Evolutionary conservation across 2,113 vertebrate species (phyloP), one percentile per base, ranked within the genome.

Genomic region (Salvelinus namaycush): DNA sequence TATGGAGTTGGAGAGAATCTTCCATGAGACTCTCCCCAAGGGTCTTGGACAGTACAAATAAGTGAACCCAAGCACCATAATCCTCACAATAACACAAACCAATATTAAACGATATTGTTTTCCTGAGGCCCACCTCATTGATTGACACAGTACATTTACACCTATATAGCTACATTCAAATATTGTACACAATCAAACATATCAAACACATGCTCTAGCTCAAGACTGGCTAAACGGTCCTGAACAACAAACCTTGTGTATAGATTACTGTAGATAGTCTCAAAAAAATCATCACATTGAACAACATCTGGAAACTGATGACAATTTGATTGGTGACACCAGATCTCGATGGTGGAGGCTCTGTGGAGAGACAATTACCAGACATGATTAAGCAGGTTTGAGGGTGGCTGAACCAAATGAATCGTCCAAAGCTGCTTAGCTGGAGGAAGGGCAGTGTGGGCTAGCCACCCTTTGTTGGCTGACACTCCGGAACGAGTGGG

Each of bases 341-440:
- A 34, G 18, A 76, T 59, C 34, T 34, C 59, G 51, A 66, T 39
- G 66, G 51, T 60, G 48, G 54, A 39, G 57, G 22, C 48, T 72
- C 67, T 68, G 51, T 48, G 29, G 72, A 76, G 77, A 77, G 48
- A 77, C 59, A 76, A 76, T 44, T 73, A 79, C 62, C 67, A 54
- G n/a, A 62, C 59, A 22, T 80, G 31, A 74, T 76, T 76, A 72
- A 71, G 60, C 72, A 77, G 34, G 70, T 24, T 80, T 16, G 27
- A 76, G 66, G 65, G 24, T 51, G 72, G 39, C 16, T 57, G 18
- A 76, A 78, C 26, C 31, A 75, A 59, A 77, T 34, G 34, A 86
- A 83, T 48, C 60, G 51, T 84, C 91, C 69, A 92, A 89, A 81
- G 77, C 27, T 34, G 76, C 49, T 68, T 59, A 44, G 76, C 31